phyloP scores from a whole-genome alignment of 2,113 vertebrate genomes.

The Lophochroa leadbeateri region DNA sequence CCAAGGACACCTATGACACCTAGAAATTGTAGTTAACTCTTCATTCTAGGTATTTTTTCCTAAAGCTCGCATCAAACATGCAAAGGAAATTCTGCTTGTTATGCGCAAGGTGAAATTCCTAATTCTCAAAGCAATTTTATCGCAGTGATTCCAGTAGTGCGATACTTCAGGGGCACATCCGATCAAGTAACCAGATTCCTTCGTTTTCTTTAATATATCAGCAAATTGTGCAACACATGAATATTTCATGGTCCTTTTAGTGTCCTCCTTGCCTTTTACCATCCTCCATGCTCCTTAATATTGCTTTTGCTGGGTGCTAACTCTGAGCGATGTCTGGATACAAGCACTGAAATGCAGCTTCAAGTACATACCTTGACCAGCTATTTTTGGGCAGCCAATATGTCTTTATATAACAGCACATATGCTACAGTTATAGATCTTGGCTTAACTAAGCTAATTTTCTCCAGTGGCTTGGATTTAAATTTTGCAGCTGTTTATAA shows the following conservation, averaged over 20 bases:
- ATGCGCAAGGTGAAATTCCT: neutral
- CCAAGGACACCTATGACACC: neutral
- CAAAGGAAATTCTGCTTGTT: neutral
- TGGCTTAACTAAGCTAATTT: neutral
- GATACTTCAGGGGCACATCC: neutral
- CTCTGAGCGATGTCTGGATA: neutral
- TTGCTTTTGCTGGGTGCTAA: neutral
- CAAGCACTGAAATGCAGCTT: neutral
- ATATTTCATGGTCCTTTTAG: neutral
- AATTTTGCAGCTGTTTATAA: neutral
- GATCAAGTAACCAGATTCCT: neutral
- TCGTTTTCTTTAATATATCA: neutral
- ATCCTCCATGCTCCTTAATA: neutral
- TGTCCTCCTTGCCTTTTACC: neutral
- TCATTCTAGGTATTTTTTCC: neutral
- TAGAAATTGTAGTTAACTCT: neutral
- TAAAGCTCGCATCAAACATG: neutral
- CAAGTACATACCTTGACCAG: neutral
- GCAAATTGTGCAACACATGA: neutral
- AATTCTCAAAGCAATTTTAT: neutral
- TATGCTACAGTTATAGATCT: neutral
- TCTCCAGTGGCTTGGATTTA: neutral
- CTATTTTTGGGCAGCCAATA: neutral
- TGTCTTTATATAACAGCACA: neutral
- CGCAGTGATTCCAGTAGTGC: neutral